Conservation (phyloP, 2,888 invertebrate genomes). For the Lacanobia wlatinum region DNA sequence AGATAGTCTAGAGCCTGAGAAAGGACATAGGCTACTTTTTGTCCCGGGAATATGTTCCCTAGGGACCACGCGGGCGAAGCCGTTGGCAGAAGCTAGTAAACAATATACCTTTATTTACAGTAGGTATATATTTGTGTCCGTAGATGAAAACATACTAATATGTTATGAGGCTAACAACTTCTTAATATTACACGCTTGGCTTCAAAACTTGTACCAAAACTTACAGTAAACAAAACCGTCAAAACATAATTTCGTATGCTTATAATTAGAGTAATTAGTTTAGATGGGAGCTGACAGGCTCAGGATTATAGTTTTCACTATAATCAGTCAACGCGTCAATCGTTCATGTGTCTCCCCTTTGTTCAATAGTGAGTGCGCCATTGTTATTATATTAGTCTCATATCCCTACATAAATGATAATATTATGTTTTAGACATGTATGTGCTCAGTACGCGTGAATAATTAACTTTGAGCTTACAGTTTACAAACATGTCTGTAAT, state of each 20-base stretch:
- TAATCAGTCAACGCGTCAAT: conserved; percentile 74
- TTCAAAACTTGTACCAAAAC: too few species aligned
- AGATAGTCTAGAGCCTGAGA: too few species aligned
- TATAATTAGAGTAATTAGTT: conserved; percentile 13
- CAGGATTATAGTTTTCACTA: conserved; percentile 59
- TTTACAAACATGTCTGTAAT: conserved; percentile 11
- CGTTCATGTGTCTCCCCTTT: conserved; percentile 71
- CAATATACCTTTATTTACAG: too few species aligned
- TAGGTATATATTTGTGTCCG: too few species aligned
- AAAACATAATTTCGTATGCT: conserved; percentile 11
- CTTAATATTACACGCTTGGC: too few species aligned
- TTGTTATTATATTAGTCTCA: conserved; percentile 44
- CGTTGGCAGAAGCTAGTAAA: too few species aligned
- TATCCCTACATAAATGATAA: not conserved
- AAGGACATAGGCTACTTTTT: too few species aligned
- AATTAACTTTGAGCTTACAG: conserved; percentile 33
- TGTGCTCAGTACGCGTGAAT: conserved; percentile 28
- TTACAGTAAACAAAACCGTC: conserved; percentile 4
- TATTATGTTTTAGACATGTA: conserved; percentile 14
- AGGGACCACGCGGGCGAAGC: too few species aligned
- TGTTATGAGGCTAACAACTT: too few species aligned
- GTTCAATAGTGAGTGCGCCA: conserved; percentile 31
- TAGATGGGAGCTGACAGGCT: not conserved
- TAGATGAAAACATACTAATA: too few species aligned
- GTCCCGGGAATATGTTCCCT: too few species aligned